phyloP scores from a whole-genome alignment of 2,797 vertebrate genomes.

The Salarias fasciatus region DNA sequence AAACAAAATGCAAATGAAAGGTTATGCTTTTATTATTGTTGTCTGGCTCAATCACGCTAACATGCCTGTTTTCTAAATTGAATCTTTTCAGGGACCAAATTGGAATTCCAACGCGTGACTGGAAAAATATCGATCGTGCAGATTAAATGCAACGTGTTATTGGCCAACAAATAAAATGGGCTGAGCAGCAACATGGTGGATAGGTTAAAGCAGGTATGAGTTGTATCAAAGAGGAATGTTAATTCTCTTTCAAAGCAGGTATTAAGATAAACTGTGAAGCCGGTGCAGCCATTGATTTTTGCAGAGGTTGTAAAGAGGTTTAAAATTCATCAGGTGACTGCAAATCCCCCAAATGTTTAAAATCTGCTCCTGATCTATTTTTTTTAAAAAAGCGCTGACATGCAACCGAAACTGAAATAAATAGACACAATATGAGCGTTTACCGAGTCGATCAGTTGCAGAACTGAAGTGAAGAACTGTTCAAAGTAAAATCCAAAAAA shows the following conservation, averaged over 20 bases:
- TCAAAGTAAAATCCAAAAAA: background rate
- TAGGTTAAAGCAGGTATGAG: constrained; percentile 19
- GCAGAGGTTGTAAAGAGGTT: constrained; percentile 7
- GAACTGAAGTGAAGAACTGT: background rate
- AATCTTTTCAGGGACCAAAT: constrained; percentile 45
- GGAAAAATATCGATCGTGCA: constrained; percentile 50
- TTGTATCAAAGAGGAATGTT: constrained; percentile 19
- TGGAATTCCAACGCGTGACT: constrained; percentile 44
- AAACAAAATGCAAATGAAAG: constrained; percentile 24
- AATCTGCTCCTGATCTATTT: background rate
- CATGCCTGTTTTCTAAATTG: constrained; percentile 39
- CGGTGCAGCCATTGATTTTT: constrained; percentile 24
- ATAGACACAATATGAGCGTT: background rate
- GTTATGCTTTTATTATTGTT: constrained; percentile 20
- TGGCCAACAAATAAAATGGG: constrained; percentile 31
- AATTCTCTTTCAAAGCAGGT: constrained; percentile 44
- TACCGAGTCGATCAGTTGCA: background rate
- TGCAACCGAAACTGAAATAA: background rate
- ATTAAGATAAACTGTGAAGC: constrained; percentile 23
- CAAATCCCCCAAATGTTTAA: background rate
- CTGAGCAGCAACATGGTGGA: background rate
- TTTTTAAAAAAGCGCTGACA: background rate
- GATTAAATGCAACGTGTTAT: constrained; percentile 52
- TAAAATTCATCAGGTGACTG: constrained; percentile 13
- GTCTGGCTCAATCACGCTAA: constrained; percentile 25